Evolutionary conservation across 2,888 invertebrate species (phyloP).

Genomic region (Lasioglossum calceatum): DNA sequence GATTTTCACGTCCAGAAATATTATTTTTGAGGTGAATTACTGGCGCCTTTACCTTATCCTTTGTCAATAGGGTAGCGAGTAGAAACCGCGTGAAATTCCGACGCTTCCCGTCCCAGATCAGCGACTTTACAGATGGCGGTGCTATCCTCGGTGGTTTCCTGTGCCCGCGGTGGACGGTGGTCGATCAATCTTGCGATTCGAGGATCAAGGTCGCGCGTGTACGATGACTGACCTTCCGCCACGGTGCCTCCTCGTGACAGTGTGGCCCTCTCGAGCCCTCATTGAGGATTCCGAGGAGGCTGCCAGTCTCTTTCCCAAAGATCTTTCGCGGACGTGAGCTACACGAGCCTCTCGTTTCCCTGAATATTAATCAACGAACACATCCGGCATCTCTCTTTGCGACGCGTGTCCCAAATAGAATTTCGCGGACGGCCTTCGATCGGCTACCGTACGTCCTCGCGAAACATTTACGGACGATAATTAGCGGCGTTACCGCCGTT

Average conservation of each 20-base stretch:
- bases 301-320: slow-evolving; percentile 46
- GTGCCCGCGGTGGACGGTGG: background rate
- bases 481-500: background rate
- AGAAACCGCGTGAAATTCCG: background rate
- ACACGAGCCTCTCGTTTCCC: slow-evolving; percentile 4
- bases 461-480: slow-evolving; percentile 12
- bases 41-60: too few species aligned
- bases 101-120: background rate
- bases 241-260: background rate
- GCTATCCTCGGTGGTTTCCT: background rate
- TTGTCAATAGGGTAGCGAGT: too few species aligned
- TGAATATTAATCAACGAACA: slow-evolving; percentile 47
- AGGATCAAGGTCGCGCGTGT: slow-evolving; percentile 46
- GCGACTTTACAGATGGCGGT: background rate
- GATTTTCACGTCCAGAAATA: too few species aligned
- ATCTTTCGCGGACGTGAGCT: slow-evolving; percentile 49
- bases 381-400: slow-evolving; percentile 20
- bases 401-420: slow-evolving; percentile 25
- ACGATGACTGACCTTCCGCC: slow-evolving; percentile 46
- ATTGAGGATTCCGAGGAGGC: slow-evolving; percentile 49
- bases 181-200: slow-evolving; percentile 33
- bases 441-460: background rate
- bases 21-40: too few species aligned
- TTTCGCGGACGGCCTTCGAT: background rate
- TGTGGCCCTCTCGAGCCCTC: slow-evolving; percentile 16